Conservation (phyloP, 2,797 vertebrate genomes). For the Limosa lapponica region DNA sequence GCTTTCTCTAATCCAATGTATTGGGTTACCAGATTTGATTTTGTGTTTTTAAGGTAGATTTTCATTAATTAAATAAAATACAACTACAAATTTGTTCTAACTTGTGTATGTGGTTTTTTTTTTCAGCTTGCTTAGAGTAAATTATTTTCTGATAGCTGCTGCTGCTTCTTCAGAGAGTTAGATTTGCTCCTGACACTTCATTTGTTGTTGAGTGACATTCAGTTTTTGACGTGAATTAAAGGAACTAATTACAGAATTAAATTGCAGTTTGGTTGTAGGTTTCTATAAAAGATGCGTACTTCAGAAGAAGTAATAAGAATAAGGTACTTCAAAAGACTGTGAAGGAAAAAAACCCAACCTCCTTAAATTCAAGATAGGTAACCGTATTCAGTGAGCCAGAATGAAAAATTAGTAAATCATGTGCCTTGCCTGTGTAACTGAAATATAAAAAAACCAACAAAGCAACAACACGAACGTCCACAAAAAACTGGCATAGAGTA, state of each 20-base stretch:
- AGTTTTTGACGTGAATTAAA: background rate
- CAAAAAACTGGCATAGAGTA: background rate
- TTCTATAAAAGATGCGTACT: background rate
- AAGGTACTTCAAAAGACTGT: background rate
- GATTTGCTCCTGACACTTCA: background rate
- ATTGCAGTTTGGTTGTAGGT: background rate
- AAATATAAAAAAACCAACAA: background rate
- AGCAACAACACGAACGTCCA: background rate
- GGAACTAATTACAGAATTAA: background rate
- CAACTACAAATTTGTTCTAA: slow-evolving; percentile 61
- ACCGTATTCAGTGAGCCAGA: background rate
- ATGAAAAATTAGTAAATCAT: background rate
- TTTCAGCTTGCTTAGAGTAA: slow-evolving; percentile 1
- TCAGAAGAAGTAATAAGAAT: background rate
- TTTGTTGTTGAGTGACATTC: background rate
- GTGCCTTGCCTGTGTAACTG: background rate
- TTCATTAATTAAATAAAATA: slow-evolving; percentile 79
- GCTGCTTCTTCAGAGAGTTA: background rate
- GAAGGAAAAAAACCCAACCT: background rate
- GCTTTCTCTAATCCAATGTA: slow-evolving; percentile 69
- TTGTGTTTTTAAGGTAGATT: slow-evolving; percentile 76
- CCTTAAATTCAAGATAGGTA: background rate
- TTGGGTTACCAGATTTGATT: slow-evolving; percentile 62
- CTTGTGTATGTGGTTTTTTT: slow-evolving; percentile 36
- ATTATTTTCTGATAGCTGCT: background rate